Conservation (phyloP, 2,888 invertebrate species). For the Ophioninae sp. region DNA sequence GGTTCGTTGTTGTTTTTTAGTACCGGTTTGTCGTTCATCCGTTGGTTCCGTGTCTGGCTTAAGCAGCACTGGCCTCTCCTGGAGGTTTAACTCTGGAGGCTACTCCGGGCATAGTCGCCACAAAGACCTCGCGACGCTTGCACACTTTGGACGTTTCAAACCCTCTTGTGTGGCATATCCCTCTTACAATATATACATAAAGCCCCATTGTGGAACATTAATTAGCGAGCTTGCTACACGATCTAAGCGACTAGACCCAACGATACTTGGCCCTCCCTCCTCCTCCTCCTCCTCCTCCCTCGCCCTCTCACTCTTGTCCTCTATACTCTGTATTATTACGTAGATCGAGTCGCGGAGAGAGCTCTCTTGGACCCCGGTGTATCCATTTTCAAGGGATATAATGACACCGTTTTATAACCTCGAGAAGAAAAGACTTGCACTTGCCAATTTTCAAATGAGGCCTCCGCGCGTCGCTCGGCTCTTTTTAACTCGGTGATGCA, state of each 20-base stretch:
- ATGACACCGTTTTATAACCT: constrained; percentile 57
- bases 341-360: constrained; percentile 20
- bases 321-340: constrained; percentile 44
- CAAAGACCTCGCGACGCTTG: constrained; percentile 44
- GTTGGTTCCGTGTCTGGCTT: constrained; percentile 25
- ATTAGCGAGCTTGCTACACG: constrained; percentile 54
- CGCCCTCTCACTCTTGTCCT: constrained; percentile 14
- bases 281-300: too few species aligned
- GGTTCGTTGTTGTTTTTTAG: neutral
- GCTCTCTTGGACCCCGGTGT: constrained; percentile 45
- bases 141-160: constrained; percentile 47
- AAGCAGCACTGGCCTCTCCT: constrained; percentile 34
- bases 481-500: constrained; percentile 20
- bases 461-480: constrained; percentile 37
- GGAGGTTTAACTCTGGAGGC: constrained; percentile 40
- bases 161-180: constrained; percentile 42
- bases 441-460: constrained; percentile 28
- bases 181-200: constrained; percentile 49
- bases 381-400: constrained; percentile 58
- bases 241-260: constrained; percentile 48
- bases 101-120: constrained; percentile 39
- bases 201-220: constrained; percentile 60
- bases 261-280: constrained; percentile 38
- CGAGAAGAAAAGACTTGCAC: constrained; percentile 30
- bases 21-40: constrained; percentile 23